Base-by-base conservation (phyloP, 2,888 invertebrate genomes). In the Cheilosia scutellata region DNA sequence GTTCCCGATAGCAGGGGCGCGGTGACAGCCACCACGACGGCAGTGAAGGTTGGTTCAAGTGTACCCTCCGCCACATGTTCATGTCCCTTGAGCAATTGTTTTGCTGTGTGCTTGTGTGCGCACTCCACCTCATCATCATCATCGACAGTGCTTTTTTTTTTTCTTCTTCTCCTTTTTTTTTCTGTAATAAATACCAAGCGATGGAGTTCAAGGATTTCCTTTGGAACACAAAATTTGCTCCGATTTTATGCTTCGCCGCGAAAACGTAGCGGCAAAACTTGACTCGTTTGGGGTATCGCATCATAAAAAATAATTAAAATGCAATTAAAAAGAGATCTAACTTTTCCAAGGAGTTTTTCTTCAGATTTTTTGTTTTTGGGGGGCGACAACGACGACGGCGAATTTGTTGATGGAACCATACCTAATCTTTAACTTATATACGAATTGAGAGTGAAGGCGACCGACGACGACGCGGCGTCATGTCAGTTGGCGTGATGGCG, bases 231-330 rank as follows among this genome's bases (percentile, higher is more conserved):
- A 6, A 27, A 16, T 57, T 63, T 70, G 55, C 37, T 20, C 27
- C 33, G 55, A 66, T 77, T 58, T 77, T 25, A 77, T 72, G 66
- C 72, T 72, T 16, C 25, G 20, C 11, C 27, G 33, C 49, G 55
- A 63, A n/a, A 65, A 44, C 16, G 37, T 44, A 51, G 29, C 47
- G 37, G 31, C 7, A 49, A 62, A 74, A 68, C 16, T 68, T 55
- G 27, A n/a, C 58, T 47, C 58, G 27, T 49, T 60, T 13, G 7
- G 20, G 44, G 47, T 42, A n/a, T 53, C 33, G 31, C 62, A 74
- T 72, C 63, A 68, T 83, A 78, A 74, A 84, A 79, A 84, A 84
- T 84, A 84, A 84, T 84, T 84, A 79, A 84, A 76, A 66, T 84
- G 65, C 66, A 76, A 84, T 84, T 79, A 79, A 79, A 75, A 76